Base-by-base conservation (phyloP, 2,113 vertebrate species). In the Lichenostomus cassidix region DNA sequence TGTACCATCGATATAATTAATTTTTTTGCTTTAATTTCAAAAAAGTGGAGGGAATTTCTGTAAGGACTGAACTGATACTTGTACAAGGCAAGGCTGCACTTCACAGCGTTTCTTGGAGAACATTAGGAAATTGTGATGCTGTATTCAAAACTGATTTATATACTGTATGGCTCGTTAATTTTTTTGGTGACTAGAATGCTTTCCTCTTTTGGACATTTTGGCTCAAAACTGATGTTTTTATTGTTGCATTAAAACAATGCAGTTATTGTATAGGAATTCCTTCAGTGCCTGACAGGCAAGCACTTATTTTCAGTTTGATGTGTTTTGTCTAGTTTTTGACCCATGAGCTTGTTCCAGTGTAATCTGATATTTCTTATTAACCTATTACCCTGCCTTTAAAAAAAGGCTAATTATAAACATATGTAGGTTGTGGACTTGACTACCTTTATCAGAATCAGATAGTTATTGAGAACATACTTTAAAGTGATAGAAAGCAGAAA, bases 291-390 rank as follows among this genome's bases (percentile, higher is more conserved):
- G 74, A 93, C 46, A 92, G 94, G 73, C 73, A 92, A 92, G 90
- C 70, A 52, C 63, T 97, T 95, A 97, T 95, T 97, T 97, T 97
- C 91, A 74, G 27, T 96, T 95, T 88, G 89, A 95, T 96, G 67
- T 94, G 87, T 97, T 97, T 97, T 97, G 90, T 96, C 87, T 98
- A 82, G 80, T 91, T 97, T 97, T 95, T 94, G 95, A 95, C 88
- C 78, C 68, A 35, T 88, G 80, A 95, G 80, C 87, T 96, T 89
- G 89, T 97, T 93, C 82, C 85, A 83, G 64, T 90, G 95, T 97
- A 97, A 98, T 95, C 44, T 93, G 95, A 97, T 97, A 96, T 96
- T 96, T 96, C 75, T 97, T 94, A 97, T 96, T 97, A 96, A 97
- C 73, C 64, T 97, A 89, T 89, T 95, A 96, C 83, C 97, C 63